Evolutionary conservation across 1,140 invertebrate genomes (phyloP), one percentile per base, ranked within the genome.

Genomic region (Rhagoletis pomonella): DNA sequence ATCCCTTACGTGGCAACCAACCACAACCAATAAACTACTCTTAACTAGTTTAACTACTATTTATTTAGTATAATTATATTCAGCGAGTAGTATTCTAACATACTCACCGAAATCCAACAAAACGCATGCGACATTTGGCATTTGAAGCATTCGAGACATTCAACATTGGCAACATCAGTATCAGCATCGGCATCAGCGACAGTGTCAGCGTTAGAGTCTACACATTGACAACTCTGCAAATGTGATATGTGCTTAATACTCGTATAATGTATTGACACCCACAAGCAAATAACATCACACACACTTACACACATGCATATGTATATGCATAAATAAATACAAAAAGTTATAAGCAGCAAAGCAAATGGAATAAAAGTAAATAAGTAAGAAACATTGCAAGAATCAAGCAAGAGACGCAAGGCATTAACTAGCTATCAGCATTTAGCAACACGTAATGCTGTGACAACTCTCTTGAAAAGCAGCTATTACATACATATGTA

Each of bases 31-130:
- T 64, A 12, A 5, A 39, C 64, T 39, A 67, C 64, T 29, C 29
- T 29, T 29, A 29, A 29, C 29, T 29, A 29, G 29, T 17, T 14
- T 7, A 14, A n/a, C 60, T 39, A 39, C 39, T 47, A 73, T 47
- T 12, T 73, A 73, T 47, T 73, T 73, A 73, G 44, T 73, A 47
- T 29, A 47, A 12, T 29, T 55, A 81, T 6, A 50, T 81, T 55
- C n/a, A 81, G 73, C 47, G n/a, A 55, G 19, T 81, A 81, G 39
- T 81, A 81, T 19, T 55, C 19, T n/a, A 81, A 17, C 73, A 81
- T 81, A 17, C 73, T 81, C 73, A 50, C 50, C 47, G 73, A 19
- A 81, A 19, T 29, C 10, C 44, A 81, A 81, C 44, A 81, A 81
- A 55, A 55, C 73, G 47, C n/a, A 39, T 47, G 5, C 47, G 42